Evolutionary conservation across 2,888 invertebrate genomes (phyloP).

Genomic region (Athalia cordata): DNA sequence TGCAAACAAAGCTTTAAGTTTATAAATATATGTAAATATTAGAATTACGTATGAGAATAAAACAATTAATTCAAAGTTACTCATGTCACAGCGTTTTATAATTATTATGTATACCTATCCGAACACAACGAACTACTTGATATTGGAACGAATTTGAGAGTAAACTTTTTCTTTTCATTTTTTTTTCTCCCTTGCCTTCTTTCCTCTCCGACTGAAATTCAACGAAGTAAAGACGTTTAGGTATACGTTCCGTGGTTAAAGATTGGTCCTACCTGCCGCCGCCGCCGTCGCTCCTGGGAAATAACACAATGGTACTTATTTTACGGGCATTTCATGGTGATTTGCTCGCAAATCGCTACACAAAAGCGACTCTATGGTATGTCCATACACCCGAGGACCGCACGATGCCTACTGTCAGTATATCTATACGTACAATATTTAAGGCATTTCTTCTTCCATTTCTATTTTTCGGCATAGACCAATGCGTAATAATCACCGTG

Average conservation of each 20-base stretch:
- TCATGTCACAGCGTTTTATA: background rate
- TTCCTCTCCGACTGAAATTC: background rate
- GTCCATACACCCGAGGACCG: slow-evolving; percentile 49
- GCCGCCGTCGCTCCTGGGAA: slow-evolving; percentile 11
- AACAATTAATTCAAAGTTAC: slow-evolving; percentile 15
- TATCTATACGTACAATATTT: slow-evolving; percentile 35
- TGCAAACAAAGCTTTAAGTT: slow-evolving; percentile 30
- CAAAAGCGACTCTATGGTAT: slow-evolving; percentile 57
- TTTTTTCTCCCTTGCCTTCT: background rate
- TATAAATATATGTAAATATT: slow-evolving; percentile 17
- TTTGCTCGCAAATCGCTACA: slow-evolving; percentile 69
- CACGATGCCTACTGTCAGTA: slow-evolving; percentile 50
- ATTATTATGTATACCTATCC: too few species aligned
- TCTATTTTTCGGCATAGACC: slow-evolving; percentile 51
- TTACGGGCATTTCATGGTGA: slow-evolving; percentile 69
- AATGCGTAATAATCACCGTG: slow-evolving; percentile 62
- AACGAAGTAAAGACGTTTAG: slow-evolving; percentile 28
- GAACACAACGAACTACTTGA: background rate
- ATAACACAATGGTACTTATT: slow-evolving; percentile 62
- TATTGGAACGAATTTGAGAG: background rate
- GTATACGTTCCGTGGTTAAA: slow-evolving; percentile 10
- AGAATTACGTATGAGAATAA: background rate
- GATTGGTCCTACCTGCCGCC: slow-evolving; percentile 41
- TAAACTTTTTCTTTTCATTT: background rate
- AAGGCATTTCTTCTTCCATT: slow-evolving; percentile 47